Evolutionary conservation across 1,140 invertebrate genomes (phyloP).

Genomic region (Homarus americanus): DNA sequence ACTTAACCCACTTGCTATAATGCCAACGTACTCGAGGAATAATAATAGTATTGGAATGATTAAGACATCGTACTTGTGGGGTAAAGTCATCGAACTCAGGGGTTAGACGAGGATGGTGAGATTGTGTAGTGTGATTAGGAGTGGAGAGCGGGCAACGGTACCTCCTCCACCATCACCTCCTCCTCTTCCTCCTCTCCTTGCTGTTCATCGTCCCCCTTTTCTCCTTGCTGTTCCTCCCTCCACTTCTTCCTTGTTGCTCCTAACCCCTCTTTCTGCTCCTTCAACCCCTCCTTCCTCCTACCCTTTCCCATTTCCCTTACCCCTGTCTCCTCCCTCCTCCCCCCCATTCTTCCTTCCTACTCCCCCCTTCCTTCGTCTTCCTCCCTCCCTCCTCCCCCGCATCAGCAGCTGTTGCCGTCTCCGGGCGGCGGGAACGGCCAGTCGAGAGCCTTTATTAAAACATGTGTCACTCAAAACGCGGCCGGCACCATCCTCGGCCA

Average conservation of each 20-base stretch:
- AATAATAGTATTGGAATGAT: no score
- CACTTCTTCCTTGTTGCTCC: neutral
- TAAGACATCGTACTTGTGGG: no score
- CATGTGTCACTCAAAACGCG: slow-evolving; percentile 65
- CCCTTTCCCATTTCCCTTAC: neutral
- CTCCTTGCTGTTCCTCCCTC: neutral
- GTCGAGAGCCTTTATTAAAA: slow-evolving; percentile 62
- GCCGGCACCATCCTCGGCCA: slow-evolving; percentile 30
- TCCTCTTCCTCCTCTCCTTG: neutral
- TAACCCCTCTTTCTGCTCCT: neutral
- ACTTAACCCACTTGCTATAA: no score
- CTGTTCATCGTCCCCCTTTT: neutral
- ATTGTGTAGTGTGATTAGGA: no score
- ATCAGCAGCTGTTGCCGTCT: neutral
- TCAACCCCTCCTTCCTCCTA: neutral
- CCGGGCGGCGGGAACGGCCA: slow-evolving; percentile 42
- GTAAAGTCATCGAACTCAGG: no score
- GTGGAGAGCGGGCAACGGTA: no score
- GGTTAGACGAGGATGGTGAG: no score
- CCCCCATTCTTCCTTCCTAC: neutral
- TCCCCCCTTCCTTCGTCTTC: neutral
- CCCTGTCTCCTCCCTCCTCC: slow-evolving; percentile 7
- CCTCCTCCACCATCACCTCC: neutral
- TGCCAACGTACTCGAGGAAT: no score
- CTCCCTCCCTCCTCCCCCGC: neutral